These are phyloP conservation scores for Crossocerus cetratus DNA, from an alignment of 2,888 invertebrate genomes.

Conservation along the genomic window DNA sequence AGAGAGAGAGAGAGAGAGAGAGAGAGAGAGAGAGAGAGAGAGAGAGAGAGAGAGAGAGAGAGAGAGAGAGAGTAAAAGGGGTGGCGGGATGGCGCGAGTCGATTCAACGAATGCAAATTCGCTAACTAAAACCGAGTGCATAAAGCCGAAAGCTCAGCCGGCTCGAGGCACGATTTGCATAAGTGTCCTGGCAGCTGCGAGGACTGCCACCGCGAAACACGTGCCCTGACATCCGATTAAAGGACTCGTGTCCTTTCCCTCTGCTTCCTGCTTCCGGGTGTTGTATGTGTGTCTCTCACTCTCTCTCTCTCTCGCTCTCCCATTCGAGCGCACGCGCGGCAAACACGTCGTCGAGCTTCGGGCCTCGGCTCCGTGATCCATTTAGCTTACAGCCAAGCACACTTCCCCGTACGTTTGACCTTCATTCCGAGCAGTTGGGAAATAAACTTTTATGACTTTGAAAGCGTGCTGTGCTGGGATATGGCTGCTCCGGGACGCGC, in stretches of 20 bases:
- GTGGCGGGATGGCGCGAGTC: constrained; percentile 49
- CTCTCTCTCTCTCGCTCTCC: constrained; percentile 21
- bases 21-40: not conserved
- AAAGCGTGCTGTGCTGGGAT: too few species aligned
- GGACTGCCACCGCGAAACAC: constrained; percentile 68
- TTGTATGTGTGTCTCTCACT: constrained; percentile 35
- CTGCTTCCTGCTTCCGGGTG: constrained; percentile 60
- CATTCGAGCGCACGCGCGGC: too few species aligned
- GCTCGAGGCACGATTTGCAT: constrained; percentile 71
- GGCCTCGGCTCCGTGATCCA: constrained; percentile 23
- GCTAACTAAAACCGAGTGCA: constrained; percentile 68
- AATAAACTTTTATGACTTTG: not conserved
- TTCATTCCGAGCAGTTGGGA: not conserved
- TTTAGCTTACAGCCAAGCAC: constrained; percentile 10
- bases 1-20: not conserved
- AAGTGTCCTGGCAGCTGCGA: constrained; percentile 74
- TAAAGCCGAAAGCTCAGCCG: constrained; percentile 73
- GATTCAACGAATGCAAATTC: constrained; percentile 73
- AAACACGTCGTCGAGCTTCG: too few species aligned
- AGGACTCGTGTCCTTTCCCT: constrained; percentile 58
- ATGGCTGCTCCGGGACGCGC: too few species aligned
- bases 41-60: constrained; percentile 14
- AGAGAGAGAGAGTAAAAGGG: not conserved
- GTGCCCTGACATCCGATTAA: constrained; percentile 71
- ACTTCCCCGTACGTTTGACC: constrained; percentile 4